Evolutionary conservation across 2,888 invertebrate species (phyloP), one percentile per base, ranked within the genome.

Genomic region (Cephus runcator): DNA sequence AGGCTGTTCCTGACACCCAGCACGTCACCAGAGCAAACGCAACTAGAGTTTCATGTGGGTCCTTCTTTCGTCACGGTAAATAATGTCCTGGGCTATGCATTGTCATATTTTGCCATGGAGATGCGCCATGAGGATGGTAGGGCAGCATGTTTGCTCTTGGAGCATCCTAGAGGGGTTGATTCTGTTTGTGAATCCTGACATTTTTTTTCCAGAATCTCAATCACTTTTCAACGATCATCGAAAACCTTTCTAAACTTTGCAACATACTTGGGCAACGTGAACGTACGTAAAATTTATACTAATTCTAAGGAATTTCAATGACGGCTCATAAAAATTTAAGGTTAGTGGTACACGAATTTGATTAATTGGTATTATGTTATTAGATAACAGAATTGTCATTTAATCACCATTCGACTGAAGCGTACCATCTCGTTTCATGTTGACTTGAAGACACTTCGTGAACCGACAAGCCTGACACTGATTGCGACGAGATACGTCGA

Each of bases 401-500:
- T 76, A 36, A 56, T 30, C 76, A 76, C 73, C 71, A 34, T 35
- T 34, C 34, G 34, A 69, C 15, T 35, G 75, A 69, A 76, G 91
- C 94, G 94, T 92, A 98, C 98, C 98, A 91, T 98, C 98, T 91
- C 96, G 95, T 92, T 98, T 97, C 98, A 98, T 98, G 91, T 97
- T 97, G 84, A 97, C 97, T 85, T 95, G 94, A 31, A 98, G 93
- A 91, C 98, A 98, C 90, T 98, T 98, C 79, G 96, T 94, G 92
- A 98, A 98, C 73, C 98, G 94, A 90, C 98, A 98, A 0, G 98
- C 96, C 91, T 98, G 98, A 89, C 98, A 98, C 91, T 98, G 98
- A 92, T 98, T 98, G 75, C 98, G 93, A 75, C 98, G 93, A 0
- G 97, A 97, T 3, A 98, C 97, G 88, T 98, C 98, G 33, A 98